Percentiles rank a stretch among this genome's conserved stretches.
Evolutionary conservation across 2,113 vertebrate genomes (phyloP).

Genomic region (Paradoxurus hermaphroditus): DNA sequence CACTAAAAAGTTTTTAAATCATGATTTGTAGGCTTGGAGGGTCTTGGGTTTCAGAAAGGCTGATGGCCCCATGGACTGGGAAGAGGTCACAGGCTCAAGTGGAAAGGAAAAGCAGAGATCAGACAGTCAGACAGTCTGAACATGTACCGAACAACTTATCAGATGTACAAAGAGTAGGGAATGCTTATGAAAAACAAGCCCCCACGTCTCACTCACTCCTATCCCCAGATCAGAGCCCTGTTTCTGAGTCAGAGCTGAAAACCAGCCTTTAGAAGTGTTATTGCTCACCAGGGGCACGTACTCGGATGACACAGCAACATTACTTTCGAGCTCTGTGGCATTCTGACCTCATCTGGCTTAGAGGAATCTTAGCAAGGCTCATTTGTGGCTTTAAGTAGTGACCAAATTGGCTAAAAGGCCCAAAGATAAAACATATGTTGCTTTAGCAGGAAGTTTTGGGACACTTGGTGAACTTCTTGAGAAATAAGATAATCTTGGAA

Average conservation of each 20-base stretch:
- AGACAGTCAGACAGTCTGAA: background rate
- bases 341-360: conserved; percentile 20
- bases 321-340: background rate
- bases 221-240: background rate
- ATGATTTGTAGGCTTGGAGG: background rate
- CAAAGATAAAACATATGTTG: background rate
- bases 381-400: conserved; percentile 1
- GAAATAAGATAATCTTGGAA: conserved; percentile 43
- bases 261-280: background rate
- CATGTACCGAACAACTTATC: background rate
- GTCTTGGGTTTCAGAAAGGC: background rate
- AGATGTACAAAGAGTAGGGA: background rate
- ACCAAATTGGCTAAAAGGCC: background rate
- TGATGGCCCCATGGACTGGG: too few species aligned
- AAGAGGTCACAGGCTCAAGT: background rate
- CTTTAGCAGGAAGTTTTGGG: background rate
- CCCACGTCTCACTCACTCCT: background rate
- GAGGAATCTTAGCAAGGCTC: conserved; percentile 12
- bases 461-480: conserved; percentile 13
- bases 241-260: conserved; percentile 45
- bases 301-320: background rate
- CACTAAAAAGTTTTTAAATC: background rate
- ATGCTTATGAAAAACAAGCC: conserved; percentile 10
- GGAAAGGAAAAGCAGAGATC: background rate
- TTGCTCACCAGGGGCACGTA: background rate